Base-by-base conservation (phyloP, 1,140 invertebrate genomes). In the Luehdorfia chinensis region DNA sequence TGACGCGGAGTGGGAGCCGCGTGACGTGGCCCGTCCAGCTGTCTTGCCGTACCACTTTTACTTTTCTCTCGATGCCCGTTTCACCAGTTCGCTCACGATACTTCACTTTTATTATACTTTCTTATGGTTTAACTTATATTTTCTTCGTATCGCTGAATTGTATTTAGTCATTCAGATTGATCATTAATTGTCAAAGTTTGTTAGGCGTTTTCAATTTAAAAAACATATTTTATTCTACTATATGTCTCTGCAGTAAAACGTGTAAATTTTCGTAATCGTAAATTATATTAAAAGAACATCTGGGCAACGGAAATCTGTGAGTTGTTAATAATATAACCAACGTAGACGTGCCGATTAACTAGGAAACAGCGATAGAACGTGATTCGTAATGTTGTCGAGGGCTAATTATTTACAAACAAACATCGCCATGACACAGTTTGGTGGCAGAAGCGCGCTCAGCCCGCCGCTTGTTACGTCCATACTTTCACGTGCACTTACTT, bases 401-500 rank as follows among this genome's bases (percentile, higher is more conserved):
- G 50, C 47, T 47, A 65, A 70, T 66, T 81, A 78, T 84, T 81
- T 77, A 75, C 70, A 72, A 83, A 81, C 71, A 81, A 79, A 64
- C 59, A 66, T 70, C 68, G 61, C 72, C 70, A 39, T 77, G 78
- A 79, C 78, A 77, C 62, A 77, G 63, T 71, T 77, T 45, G 59
- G 47, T 45, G 50, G 55, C 47, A 32, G 45, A 52, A 45, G 51
- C 49, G 55, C 54, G n/a, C n/a, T 48, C 47, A 19, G 21, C 37
- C 28, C 31, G 39, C 57, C 48, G 47, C 52, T 41, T 56, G 33
- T 59, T 37, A 2, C 4, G 8, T 46, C 60, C 67, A 61, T 74
- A 56, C 52, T 67, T 52, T 81, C 81, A 84, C 84, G 84, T 79
- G 76, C 76, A 74, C 66, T 55, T 74, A 68, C 79, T 84, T 84